A percentile compares a stretch with the other conserved stretches of the same genome.
Conservation (phyloP, 1,140 invertebrate species). For the Pogonognathellus flavescens region DNA sequence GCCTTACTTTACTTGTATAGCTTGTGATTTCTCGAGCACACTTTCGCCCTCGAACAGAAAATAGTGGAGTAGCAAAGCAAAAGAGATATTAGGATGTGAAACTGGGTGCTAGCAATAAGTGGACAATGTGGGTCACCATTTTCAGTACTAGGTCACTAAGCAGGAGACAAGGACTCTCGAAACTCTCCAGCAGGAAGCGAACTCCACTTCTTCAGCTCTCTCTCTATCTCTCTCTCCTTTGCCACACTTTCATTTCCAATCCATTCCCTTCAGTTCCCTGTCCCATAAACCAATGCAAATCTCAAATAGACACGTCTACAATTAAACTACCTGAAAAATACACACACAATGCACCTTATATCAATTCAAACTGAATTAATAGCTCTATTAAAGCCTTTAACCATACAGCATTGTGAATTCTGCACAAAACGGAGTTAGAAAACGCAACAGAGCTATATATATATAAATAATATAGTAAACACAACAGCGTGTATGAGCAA, state of each 20-base stretch:
- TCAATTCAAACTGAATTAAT: neutral
- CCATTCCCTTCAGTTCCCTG: conserved; percentile 29
- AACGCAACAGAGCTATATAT: neutral
- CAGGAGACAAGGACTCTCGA: conserved; percentile 49
- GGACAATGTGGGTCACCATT: conserved; percentile 45
- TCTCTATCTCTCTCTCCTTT: neutral
- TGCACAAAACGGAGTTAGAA: too few relatives aligned
- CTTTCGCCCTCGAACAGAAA: conserved; percentile 5
- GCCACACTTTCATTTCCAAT: conserved; percentile 19
- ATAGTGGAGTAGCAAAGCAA: neutral
- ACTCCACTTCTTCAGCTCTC: conserved; percentile 33
- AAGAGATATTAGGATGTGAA: conserved; percentile 45
- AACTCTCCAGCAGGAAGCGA: conserved; percentile 43
- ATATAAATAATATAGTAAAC: neutral
- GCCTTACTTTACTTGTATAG: conserved; percentile 10
- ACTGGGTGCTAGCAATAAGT: conserved; percentile 38
- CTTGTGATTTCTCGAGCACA: conserved; percentile 29
- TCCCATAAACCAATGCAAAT: conserved; percentile 8
- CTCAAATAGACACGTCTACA: neutral
- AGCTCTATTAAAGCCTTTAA: neutral
- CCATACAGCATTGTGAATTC: too few relatives aligned
- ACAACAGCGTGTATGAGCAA: too few relatives aligned
- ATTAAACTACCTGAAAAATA: neutral
- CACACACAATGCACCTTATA: neutral
- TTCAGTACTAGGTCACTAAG: conserved; percentile 33